Evolutionary conservation across 2,888 invertebrate species (phyloP).

Genomic region (Ectemnius lituratus): DNA sequence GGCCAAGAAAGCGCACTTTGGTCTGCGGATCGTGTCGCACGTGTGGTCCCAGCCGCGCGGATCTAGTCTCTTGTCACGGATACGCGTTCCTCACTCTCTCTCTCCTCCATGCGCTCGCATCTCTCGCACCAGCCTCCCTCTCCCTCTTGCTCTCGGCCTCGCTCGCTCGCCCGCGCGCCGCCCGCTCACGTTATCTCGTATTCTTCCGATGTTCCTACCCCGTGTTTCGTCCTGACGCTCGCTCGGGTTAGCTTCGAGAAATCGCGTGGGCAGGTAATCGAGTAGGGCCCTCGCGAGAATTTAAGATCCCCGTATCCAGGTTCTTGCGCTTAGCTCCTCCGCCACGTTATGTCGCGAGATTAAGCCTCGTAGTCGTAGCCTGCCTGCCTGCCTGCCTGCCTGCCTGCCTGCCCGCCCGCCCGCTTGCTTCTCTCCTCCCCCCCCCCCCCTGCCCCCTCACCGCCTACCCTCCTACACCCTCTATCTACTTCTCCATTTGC

Average conservation of each 20-base stretch:
- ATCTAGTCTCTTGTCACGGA: constrained; percentile 74
- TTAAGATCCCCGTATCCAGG: constrained; percentile 65
- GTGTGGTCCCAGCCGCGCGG: constrained; percentile 64
- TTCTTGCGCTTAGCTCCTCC: constrained; percentile 56
- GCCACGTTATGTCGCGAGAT: constrained; percentile 55
- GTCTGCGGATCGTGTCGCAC: constrained; percentile 51
- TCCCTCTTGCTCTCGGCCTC: not conserved
- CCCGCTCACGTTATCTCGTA: constrained; percentile 60
- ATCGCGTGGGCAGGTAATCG: constrained; percentile 66
- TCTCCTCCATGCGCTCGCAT: constrained; percentile 15
- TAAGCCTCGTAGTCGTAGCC: constrained; percentile 50
- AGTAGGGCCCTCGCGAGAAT: constrained; percentile 66
- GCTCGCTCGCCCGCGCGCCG: constrained; percentile 27
- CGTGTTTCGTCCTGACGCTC: constrained; percentile 65
- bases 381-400: not conserved
- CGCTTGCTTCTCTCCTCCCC: constrained; percentile 13
- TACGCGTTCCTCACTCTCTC: constrained; percentile 56
- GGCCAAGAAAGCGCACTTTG: constrained; percentile 48
- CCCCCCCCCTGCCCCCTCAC: constrained; percentile 3
- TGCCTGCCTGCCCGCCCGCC: not conserved
- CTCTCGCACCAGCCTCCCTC: constrained; percentile 1
- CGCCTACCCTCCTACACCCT: no score
- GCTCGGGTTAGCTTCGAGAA: constrained; percentile 65
- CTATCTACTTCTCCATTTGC: no score
- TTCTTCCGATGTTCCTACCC: constrained; percentile 63